Percentiles rank a stretch among this genome's conserved stretches.
phyloP scores from a whole-genome alignment of 2,888 invertebrate species.

The Ophion ellenae region DNA sequence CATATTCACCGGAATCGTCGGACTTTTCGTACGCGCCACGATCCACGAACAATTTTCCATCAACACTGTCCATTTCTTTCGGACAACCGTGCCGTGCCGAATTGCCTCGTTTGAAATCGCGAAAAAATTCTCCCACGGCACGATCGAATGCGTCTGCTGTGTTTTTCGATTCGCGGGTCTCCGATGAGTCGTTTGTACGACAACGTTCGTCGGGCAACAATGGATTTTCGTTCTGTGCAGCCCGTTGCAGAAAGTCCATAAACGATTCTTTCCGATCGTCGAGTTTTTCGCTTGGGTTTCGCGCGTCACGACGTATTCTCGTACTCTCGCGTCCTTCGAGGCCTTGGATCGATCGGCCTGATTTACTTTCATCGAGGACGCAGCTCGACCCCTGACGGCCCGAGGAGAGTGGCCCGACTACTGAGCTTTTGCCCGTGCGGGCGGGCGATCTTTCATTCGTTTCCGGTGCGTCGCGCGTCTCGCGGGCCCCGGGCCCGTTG shows the following conservation, averaged over 20 bases:
- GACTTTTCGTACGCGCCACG: slow-evolving; percentile 6
- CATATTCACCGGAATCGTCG: slow-evolving; percentile 1
- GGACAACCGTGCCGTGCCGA: not conserved
- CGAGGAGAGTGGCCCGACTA: slow-evolving; percentile 30
- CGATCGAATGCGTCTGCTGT: slow-evolving; percentile 48
- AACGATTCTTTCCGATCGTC: slow-evolving; percentile 50
- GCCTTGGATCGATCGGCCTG: slow-evolving; percentile 54
- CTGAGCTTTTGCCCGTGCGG: not conserved
- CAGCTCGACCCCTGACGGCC: slow-evolving; percentile 37
- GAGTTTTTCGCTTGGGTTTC: slow-evolving; percentile 12
- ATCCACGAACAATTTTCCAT: not conserved
- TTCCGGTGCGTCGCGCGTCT: slow-evolving; percentile 39
- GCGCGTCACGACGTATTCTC: slow-evolving; percentile 34
- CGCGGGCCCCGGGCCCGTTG: slow-evolving; percentile 12
- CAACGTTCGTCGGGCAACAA: slow-evolving; percentile 6
- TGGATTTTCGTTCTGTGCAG: slow-evolving; percentile 2
- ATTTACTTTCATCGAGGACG: slow-evolving; percentile 64
- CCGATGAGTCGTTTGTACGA: not conserved
- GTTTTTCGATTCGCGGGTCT: not conserved
- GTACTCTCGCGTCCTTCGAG: slow-evolving; percentile 45
- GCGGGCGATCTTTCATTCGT: slow-evolving; percentile 32
- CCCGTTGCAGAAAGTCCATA: slow-evolving; percentile 62
- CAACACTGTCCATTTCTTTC: not conserved
- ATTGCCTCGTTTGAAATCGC: not conserved
- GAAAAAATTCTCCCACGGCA: slow-evolving; percentile 53